A percentile compares a stretch with the other conserved stretches of the same genome.
Evolutionary conservation across 1,140 invertebrate genomes (phyloP).

Genomic region (Lordiphosa clarofinis): DNA sequence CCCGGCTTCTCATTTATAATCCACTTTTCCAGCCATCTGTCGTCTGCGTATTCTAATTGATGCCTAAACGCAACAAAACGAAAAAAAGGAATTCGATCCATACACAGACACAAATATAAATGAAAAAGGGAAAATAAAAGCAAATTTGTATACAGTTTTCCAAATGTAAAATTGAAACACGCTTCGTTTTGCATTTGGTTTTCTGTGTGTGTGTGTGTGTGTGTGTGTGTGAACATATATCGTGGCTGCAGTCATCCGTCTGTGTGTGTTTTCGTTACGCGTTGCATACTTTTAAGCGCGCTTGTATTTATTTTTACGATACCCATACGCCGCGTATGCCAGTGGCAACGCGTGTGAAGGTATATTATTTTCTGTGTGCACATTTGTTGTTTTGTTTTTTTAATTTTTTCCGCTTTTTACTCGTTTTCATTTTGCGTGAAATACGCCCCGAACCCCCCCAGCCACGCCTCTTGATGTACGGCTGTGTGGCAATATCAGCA

Average conservation of each 20-base stretch:
- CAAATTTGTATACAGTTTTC: no score
- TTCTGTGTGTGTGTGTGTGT: conserved; percentile 4
- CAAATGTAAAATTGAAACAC: conserved; percentile 19
- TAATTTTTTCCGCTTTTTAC: conserved; percentile 25
- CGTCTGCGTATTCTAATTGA: no score
- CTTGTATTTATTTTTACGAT: conserved; percentile 57
- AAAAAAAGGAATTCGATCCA: no score
- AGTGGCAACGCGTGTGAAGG: conserved; percentile 5
- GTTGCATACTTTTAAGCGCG: conserved; percentile 48
- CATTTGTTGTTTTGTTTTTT: conserved; percentile 20
- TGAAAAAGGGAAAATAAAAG: no score
- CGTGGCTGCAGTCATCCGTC: not conserved
- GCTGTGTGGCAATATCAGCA: conserved; percentile 66
- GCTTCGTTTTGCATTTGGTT: conserved; percentile 2
- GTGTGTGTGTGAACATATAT: conserved; percentile 19
- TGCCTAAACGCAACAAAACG: no score
- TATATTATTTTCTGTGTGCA: conserved; percentile 48
- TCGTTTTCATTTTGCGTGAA: conserved; percentile 62
- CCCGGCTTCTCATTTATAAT: no score
- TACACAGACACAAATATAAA: no score
- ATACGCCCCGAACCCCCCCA: conserved; percentile 30
- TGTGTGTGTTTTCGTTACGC: conserved; percentile 19
- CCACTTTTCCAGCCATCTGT: no score
- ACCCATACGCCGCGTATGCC: conserved; percentile 50
- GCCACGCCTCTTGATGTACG: conserved; percentile 28